These are phyloP conservation scores for Drosophila kuntzei DNA, from an alignment of 2,888 invertebrate genomes.

Conservation along the genomic window DNA sequence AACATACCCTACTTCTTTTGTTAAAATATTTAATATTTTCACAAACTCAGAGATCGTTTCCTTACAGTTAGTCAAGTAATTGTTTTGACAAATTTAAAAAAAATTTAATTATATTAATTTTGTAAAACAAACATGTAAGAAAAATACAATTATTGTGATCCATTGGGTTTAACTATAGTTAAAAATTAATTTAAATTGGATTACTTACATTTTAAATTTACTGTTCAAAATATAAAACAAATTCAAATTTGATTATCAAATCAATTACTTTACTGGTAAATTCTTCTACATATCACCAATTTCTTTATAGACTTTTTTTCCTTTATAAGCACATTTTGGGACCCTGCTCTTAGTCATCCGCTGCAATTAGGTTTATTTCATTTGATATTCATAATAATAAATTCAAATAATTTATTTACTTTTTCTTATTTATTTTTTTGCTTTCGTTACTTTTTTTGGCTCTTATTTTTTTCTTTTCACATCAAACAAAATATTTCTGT, in stretches of 20 bases:
- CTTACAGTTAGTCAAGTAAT: background rate
- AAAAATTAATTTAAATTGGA: too few relatives aligned
- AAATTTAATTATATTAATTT: background rate
- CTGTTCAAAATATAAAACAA: too few relatives aligned
- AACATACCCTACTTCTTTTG: slow-evolving; percentile 5
- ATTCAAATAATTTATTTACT: slow-evolving; percentile 23
- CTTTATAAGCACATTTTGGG: background rate
- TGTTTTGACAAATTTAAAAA: background rate
- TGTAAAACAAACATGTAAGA: too few relatives aligned
- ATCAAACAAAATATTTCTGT: slow-evolving; percentile 32
- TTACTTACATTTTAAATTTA: too few relatives aligned
- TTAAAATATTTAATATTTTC: background rate
- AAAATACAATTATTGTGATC: too few relatives aligned
- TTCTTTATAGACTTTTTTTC: background rate
- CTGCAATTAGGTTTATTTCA: slow-evolving; percentile 17
- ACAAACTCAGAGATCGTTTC: background rate
- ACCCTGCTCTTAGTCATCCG: background rate
- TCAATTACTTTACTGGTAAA: too few relatives aligned
- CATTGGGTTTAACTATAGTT: too few relatives aligned
- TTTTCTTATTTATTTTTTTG: slow-evolving; percentile 2
- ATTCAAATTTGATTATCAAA: too few relatives aligned
- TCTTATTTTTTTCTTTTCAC: slow-evolving; percentile 2
- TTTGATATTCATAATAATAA: slow-evolving; percentile 14
- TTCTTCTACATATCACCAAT: too few relatives aligned
- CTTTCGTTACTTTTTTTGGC: background rate